Evolutionary conservation across 1,140 invertebrate species (phyloP).

Genomic region (Linepithema humile): DNA sequence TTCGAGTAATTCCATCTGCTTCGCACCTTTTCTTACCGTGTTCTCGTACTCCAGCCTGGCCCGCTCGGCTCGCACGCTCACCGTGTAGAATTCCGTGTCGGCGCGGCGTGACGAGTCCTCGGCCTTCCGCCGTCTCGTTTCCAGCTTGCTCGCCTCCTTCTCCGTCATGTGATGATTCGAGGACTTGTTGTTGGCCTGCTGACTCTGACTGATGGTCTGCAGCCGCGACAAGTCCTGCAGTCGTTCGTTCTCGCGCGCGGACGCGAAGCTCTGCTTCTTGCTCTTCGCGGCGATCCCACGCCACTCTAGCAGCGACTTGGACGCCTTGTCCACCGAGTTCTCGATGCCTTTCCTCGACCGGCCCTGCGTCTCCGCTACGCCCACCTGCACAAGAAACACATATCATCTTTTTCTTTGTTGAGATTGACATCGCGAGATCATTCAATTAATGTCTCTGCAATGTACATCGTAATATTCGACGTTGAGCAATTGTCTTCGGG

Average conservation of each 20-base stretch:
- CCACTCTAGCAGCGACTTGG: conserved; percentile 93
- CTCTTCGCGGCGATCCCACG: conserved; percentile 93
- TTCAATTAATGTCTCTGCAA: neutral
- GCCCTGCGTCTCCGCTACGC: conserved; percentile 86
- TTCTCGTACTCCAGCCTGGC: conserved; percentile 96
- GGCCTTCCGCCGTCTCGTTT: conserved; percentile 95
- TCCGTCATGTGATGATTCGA: conserved; percentile 85
- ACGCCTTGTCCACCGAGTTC: conserved; percentile 93
- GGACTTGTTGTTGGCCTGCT: conserved; percentile 80
- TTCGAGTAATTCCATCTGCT: conserved; percentile 92
- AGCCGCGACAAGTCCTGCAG: conserved; percentile 88
- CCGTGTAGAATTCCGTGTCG: conserved; percentile 96
- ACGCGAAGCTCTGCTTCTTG: conserved; percentile 93
- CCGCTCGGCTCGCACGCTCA: conserved; percentile 94
- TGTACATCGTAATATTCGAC: neutral
- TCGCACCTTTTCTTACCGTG: conserved; percentile 91
- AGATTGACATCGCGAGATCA: neutral
- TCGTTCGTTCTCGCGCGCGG: conserved; percentile 94
- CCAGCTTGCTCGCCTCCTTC: conserved; percentile 90
- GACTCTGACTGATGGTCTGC: conserved; percentile 80
- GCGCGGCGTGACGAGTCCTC: conserved; percentile 95
- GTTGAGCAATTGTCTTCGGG: neutral
- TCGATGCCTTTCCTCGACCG: conserved; percentile 90
- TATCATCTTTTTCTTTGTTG: neutral
- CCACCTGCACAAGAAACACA: conserved; percentile 71